Evolutionary conservation across 2,797 vertebrate species (phyloP).

Genomic region (Bucorvus abyssinicus): DNA sequence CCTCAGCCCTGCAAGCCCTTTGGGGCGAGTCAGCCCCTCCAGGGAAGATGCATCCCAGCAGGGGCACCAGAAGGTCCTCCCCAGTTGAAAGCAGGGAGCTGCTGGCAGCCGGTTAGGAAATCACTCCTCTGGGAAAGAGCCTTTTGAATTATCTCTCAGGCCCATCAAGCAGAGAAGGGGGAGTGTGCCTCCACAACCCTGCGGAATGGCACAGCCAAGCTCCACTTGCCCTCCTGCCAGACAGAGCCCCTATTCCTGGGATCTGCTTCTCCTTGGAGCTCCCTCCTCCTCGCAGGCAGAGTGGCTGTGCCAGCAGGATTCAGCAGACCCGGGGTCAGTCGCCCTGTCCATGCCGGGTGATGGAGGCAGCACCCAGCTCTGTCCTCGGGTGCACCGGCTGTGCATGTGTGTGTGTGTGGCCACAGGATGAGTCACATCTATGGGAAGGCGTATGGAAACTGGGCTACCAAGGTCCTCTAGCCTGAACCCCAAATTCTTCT

Average conservation of each 20-base stretch:
- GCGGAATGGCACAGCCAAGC: rapidly evolving
- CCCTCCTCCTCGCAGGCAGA: background rate
- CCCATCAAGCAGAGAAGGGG: background rate
- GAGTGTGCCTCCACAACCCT: rapidly evolving
- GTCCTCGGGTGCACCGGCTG: background rate
- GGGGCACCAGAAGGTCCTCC: background rate
- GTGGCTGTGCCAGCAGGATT: background rate
- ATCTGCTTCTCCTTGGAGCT: background rate
- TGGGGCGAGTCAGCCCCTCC: background rate
- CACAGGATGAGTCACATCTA: background rate
- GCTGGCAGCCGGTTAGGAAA: background rate
- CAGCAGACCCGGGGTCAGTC: background rate
- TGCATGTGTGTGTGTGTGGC: background rate
- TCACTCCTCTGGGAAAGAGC: background rate
- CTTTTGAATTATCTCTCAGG: background rate
- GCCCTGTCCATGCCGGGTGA: background rate
- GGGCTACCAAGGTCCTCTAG: background rate
- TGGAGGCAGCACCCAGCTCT: background rate
- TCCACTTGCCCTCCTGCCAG: background rate
- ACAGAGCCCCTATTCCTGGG: background rate
- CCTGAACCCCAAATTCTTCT: background rate
- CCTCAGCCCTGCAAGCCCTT: background rate
- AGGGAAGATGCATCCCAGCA: background rate
- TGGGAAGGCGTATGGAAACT: background rate
- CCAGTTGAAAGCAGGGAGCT: background rate